Evolutionary conservation across 2,888 invertebrate genomes (phyloP).

Genomic region (Gymnocheta viridis): DNA sequence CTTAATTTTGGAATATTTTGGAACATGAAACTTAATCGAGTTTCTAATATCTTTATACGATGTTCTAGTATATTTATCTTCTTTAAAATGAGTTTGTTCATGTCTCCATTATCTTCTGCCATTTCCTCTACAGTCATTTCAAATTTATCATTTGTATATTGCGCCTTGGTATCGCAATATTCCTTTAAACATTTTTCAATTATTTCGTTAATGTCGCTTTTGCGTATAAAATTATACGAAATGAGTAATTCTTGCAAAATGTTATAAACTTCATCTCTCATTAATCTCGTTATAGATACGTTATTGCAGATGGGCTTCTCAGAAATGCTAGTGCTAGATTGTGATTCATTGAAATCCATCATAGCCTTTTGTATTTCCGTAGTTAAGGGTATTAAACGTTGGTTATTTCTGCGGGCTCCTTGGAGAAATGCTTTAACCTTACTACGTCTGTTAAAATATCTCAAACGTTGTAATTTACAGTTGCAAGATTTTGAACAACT

Average conservation of each 20-base stretch:
- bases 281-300: slow-evolving; percentile 64
- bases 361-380: slow-evolving; percentile 66
- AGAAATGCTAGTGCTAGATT: slow-evolving; percentile 63
- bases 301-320: slow-evolving; percentile 57
- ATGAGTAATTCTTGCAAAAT: slow-evolving; percentile 61
- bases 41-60: slow-evolving; percentile 61
- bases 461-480: slow-evolving; percentile 8
- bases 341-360: slow-evolving; percentile 70
- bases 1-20: slow-evolving; percentile 64
- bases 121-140: slow-evolving; percentile 66
- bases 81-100: slow-evolving; percentile 61
- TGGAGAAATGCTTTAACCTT: not conserved
- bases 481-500: not conserved
- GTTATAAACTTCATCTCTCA: slow-evolving; percentile 67
- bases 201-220: slow-evolving; percentile 65
- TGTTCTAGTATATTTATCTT: slow-evolving; percentile 68
- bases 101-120: slow-evolving; percentile 65
- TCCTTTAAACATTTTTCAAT: slow-evolving; percentile 67
- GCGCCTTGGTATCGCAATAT: not conserved
- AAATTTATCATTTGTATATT: slow-evolving; percentile 50
- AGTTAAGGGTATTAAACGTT: slow-evolving; percentile 70
- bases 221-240: slow-evolving; percentile 65
- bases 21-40: slow-evolving; percentile 37
- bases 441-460: not conserved
- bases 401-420: slow-evolving; percentile 26